A percentile compares a stretch with the other conserved stretches of the same genome.
Evolutionary conservation across 1,140 invertebrate species (phyloP).

Genomic region (Notospermus geniculatus): DNA sequence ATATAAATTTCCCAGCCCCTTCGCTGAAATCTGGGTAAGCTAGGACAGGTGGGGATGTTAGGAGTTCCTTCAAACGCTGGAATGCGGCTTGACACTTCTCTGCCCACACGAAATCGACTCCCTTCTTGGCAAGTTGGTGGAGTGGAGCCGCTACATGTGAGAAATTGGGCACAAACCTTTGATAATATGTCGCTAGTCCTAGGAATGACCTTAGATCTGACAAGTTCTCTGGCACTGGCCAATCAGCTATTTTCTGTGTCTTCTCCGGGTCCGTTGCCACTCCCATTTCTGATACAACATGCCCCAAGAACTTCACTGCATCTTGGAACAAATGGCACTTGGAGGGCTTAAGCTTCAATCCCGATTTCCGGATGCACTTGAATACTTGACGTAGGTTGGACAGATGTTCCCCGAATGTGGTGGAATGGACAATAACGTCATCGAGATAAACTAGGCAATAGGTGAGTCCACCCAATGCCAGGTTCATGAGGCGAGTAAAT

Average conservation of each 20-base stretch:
- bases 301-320: conserved; percentile 21
- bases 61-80: conserved; percentile 11
- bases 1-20: too few species aligned
- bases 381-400: conserved; percentile 20
- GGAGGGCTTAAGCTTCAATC: too few species aligned
- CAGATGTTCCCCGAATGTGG: conserved; percentile 23
- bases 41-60: conserved; percentile 15
- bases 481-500: too few species aligned
- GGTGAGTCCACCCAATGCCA: too few species aligned
- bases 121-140: conserved; percentile 17
- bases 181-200: conserved; percentile 24
- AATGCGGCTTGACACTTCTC: conserved; percentile 19
- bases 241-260: conserved; percentile 15
- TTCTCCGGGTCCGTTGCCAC: conserved; percentile 18
- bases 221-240: conserved; percentile 13
- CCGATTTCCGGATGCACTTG: conserved; percentile 7
- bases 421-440: conserved; percentile 20
- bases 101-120: conserved; percentile 17
- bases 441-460: conserved; percentile 24
- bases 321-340: conserved; percentile 22
- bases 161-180: conserved; percentile 25
- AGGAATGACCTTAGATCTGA: conserved; percentile 18
- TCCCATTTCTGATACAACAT: conserved; percentile 18
- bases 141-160: conserved; percentile 14
- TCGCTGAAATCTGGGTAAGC: conserved; percentile 20